Evolutionary conservation across 2,888 invertebrate species (phyloP).

Genomic region (Muschampia plurimacula): DNA sequence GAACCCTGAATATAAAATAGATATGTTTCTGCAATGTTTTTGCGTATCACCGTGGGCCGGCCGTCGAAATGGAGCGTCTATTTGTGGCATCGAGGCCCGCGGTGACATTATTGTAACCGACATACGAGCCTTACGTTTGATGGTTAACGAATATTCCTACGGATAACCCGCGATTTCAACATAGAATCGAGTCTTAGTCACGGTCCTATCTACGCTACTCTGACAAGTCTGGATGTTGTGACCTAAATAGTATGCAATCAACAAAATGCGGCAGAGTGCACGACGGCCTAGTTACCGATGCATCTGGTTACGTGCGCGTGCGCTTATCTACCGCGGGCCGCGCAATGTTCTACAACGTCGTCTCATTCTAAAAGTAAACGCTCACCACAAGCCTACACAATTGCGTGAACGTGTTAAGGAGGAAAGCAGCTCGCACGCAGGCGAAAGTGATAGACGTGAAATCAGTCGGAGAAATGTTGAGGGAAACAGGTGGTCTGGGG

Average conservation of each 20-base stretch:
- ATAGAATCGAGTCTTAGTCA: slow-evolving; percentile 31
- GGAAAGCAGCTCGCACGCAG: slow-evolving; percentile 70
- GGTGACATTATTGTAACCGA: slow-evolving; percentile 78
- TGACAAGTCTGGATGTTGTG: slow-evolving; percentile 35
- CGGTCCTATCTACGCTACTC: slow-evolving; percentile 19
- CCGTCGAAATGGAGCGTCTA: slow-evolving; percentile 83
- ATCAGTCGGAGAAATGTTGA: slow-evolving; percentile 66
- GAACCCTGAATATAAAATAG: slow-evolving; percentile 65
- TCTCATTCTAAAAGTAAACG: slow-evolving; percentile 27
- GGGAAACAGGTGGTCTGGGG: slow-evolving; percentile 58
- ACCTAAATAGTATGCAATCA: slow-evolving; percentile 55
- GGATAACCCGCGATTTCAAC: slow-evolving; percentile 47
- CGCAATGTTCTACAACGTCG: slow-evolving; percentile 19
- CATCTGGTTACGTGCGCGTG: slow-evolving; percentile 57
- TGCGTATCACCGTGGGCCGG: slow-evolving; percentile 76
- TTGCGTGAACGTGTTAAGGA: slow-evolving; percentile 62
- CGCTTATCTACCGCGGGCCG: slow-evolving; percentile 32
- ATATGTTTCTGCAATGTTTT: slow-evolving; percentile 76
- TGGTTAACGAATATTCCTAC: slow-evolving; percentile 60
- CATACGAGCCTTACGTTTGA: slow-evolving; percentile 67
- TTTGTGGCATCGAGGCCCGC: slow-evolving; percentile 83
- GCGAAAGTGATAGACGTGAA: slow-evolving; percentile 81
- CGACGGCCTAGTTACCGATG: slow-evolving; percentile 75
- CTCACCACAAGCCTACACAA: slow-evolving; percentile 48
- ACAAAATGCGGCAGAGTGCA: slow-evolving; percentile 62